These are phyloP conservation scores for Chinchilla lanigera DNA, from an alignment of 2,113 vertebrate species.

Conservation along the genomic window DNA sequence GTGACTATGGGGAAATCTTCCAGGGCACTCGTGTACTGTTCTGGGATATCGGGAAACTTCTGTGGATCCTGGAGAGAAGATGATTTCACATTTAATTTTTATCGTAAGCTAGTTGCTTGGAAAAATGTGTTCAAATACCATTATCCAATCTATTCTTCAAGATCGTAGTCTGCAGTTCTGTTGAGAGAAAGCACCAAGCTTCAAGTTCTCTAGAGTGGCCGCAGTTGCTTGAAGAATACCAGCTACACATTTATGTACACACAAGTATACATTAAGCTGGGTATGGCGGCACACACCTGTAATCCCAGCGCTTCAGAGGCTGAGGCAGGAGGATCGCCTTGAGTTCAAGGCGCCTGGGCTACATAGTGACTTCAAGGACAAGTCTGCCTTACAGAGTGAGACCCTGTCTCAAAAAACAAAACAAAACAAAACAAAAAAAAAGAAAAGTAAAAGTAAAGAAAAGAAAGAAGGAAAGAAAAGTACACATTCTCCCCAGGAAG, in stretches of 20 bases:
- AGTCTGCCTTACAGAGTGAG: background rate
- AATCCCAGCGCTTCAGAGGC: background rate
- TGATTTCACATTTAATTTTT: constrained; percentile 34
- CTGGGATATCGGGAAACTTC: constrained; percentile 76
- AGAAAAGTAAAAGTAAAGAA: background rate
- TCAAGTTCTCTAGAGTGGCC: background rate
- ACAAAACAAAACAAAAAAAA: too few relatives aligned
- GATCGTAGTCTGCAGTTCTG: background rate
- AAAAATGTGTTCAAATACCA: background rate
- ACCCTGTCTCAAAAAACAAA: background rate
- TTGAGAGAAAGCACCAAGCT: background rate
- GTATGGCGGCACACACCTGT: background rate
- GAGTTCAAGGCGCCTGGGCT: background rate
- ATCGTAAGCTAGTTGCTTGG: background rate
- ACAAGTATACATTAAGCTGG: background rate
- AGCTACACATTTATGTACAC: background rate
- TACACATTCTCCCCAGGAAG: background rate
- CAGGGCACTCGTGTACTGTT: constrained; percentile 82
- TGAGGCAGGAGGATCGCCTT: background rate
- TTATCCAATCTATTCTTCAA: background rate
- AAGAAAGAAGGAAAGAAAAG: background rate
- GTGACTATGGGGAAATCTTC: constrained; percentile 87
- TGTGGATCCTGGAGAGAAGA: constrained; percentile 82
- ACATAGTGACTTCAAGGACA: background rate
- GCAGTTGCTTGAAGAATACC: background rate